A percentile compares a stretch with the other conserved stretches of the same genome.
Evolutionary conservation across 2,113 vertebrate species (phyloP).

Genomic region (Erythrocercus mccallii): DNA sequence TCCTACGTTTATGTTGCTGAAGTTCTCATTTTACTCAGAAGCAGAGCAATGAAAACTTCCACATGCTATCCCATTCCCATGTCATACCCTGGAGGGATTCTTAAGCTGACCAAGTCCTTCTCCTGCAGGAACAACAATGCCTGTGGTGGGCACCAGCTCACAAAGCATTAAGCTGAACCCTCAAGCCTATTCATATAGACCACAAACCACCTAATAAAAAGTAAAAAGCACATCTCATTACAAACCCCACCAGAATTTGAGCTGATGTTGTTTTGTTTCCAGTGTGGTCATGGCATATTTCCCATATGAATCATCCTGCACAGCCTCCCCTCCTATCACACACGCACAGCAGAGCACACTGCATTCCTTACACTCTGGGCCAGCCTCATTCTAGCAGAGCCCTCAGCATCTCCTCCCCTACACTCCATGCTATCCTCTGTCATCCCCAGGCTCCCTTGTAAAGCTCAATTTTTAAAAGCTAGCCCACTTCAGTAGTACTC

Average conservation of each 20-base stretch:
- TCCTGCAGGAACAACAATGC: neutral
- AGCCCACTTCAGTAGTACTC: neutral
- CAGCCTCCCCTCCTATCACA: neutral
- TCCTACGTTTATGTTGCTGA: neutral
- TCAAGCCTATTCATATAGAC: neutral
- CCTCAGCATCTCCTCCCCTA: neutral
- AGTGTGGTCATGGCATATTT: neutral
- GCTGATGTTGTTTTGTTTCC: neutral
- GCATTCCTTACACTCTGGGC: neutral
- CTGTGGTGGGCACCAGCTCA: neutral
- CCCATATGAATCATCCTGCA: neutral
- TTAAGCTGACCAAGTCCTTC: neutral
- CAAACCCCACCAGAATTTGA: neutral
- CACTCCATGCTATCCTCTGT: accelerated
- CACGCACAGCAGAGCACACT: neutral
- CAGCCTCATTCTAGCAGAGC: neutral
- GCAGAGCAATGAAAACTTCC: neutral
- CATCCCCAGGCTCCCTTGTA: neutral
- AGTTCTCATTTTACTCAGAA: neutral
- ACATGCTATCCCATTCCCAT: neutral
- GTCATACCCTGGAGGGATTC: neutral
- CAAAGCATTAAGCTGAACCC: neutral
- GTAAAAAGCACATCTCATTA: neutral
- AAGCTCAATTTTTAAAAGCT: neutral
- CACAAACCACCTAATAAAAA: neutral